Conservation (phyloP, 2,113 vertebrate genomes). For the Phrynosoma platyrhinos region DNA sequence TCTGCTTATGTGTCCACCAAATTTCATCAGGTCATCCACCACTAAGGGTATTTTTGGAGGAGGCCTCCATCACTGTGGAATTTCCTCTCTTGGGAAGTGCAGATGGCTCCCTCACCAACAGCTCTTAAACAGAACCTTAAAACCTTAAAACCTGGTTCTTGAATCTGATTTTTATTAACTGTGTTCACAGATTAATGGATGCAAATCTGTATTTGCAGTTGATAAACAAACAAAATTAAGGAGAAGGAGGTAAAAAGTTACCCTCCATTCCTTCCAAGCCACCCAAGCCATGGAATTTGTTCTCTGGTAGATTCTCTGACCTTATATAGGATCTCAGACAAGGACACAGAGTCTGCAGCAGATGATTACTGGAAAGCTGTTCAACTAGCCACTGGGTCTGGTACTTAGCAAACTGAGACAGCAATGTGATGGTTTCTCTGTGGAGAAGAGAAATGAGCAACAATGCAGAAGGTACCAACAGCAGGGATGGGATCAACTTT, state of each 20-base stretch:
- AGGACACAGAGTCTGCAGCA: background rate
- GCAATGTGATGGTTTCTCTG: constrained; percentile 30
- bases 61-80: background rate
- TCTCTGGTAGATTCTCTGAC: background rate
- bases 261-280: too few species aligned
- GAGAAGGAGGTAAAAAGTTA: background rate
- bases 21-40: too few species aligned
- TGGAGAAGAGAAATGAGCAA: background rate
- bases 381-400: constrained; percentile 27
- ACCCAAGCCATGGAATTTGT: background rate
- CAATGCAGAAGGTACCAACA: background rate
- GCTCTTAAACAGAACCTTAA: background rate
- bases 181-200: background rate
- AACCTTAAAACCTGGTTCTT: background rate
- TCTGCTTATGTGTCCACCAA: too few species aligned
- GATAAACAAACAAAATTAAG: too few species aligned
- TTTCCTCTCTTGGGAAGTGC: background rate
- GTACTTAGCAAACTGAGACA: constrained; percentile 11
- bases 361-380: background rate
- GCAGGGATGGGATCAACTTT: too few species aligned
- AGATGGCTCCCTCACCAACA: background rate
- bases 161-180: background rate
- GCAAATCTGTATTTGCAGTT: background rate
- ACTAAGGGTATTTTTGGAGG: too few species aligned
- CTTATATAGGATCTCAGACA: background rate